Percentiles rank a stretch among this genome's conserved stretches.
Conservation (phyloP, 2,113 vertebrate genomes). For the Anarhynchus alexandrinus region DNA sequence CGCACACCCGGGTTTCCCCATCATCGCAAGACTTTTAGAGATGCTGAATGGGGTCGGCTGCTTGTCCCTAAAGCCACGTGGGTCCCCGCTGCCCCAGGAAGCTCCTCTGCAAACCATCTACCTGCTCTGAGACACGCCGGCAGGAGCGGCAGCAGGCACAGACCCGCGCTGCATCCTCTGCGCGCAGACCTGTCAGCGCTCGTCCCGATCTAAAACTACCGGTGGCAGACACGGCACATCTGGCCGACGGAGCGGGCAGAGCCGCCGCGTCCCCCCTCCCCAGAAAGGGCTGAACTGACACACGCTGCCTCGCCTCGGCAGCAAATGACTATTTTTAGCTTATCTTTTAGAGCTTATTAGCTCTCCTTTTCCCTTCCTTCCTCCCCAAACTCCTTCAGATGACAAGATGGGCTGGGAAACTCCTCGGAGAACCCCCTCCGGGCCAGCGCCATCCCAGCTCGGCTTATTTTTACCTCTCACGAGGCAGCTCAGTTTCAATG, state of each 20-base stretch:
- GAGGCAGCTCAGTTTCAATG: neutral
- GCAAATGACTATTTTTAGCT: neutral
- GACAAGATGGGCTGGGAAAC: neutral
- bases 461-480: neutral
- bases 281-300: neutral
- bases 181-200: neutral
- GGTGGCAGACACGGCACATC: neutral
- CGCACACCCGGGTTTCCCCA: neutral
- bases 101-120: neutral
- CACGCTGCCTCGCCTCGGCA: neutral
- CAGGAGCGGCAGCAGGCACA: neutral
- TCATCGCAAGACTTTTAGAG: neutral
- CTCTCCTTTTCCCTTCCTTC: neutral
- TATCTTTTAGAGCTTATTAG: neutral
- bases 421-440: accelerated
- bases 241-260: neutral
- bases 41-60: accelerated
- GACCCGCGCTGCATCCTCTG: neutral
- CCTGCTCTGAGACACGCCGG: neutral
- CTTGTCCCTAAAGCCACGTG: neutral
- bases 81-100: neutral
- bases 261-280: neutral
- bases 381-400: neutral
- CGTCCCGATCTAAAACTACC: neutral
- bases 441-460: neutral